Conservation (phyloP, 2,888 invertebrate species). For the Byasa hedistus region DNA sequence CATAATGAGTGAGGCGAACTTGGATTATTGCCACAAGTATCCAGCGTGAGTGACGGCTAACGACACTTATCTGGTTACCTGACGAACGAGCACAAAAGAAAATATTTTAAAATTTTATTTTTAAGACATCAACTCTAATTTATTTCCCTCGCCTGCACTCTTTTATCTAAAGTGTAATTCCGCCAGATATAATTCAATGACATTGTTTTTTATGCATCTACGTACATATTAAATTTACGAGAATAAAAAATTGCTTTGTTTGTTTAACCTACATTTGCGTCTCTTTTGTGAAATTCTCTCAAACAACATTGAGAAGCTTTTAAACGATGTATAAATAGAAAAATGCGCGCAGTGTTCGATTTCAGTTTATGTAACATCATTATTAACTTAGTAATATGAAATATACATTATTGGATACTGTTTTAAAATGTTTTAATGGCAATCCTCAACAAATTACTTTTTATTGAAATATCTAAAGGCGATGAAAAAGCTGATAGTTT, state of each 20-base stretch:
- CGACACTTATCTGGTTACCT: slow-evolving; percentile 42
- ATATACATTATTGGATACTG: too few species aligned
- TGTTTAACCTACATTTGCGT: slow-evolving; percentile 14
- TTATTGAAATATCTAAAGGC: too few species aligned
- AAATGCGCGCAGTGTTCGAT: not conserved
- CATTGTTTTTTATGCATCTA: slow-evolving; percentile 27
- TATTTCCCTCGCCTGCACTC: slow-evolving; percentile 33
- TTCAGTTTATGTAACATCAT: too few species aligned
- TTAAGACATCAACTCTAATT: slow-evolving; percentile 35
- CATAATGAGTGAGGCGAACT: slow-evolving; percentile 60
- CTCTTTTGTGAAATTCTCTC: slow-evolving; percentile 4
- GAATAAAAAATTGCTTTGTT: slow-evolving; percentile 16
- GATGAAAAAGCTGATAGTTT: too few species aligned
- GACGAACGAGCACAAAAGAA: slow-evolving; percentile 36
- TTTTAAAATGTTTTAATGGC: too few species aligned
- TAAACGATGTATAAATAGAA: slow-evolving; percentile 3
- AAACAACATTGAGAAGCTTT: slow-evolving; percentile 20
- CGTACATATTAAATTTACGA: slow-evolving; percentile 21
- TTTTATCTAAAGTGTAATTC: slow-evolving; percentile 36
- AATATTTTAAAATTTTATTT: slow-evolving; percentile 38
- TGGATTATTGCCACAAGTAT: slow-evolving; percentile 55
- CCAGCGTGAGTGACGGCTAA: slow-evolving; percentile 45
- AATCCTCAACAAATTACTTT: too few species aligned
- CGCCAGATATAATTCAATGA: slow-evolving; percentile 29
- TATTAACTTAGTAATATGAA: too few species aligned